A percentile compares a stretch with the other conserved stretches of the same genome.
phyloP scores from a whole-genome alignment of 1,140 invertebrate genomes.

The Cydia pomonella region DNA sequence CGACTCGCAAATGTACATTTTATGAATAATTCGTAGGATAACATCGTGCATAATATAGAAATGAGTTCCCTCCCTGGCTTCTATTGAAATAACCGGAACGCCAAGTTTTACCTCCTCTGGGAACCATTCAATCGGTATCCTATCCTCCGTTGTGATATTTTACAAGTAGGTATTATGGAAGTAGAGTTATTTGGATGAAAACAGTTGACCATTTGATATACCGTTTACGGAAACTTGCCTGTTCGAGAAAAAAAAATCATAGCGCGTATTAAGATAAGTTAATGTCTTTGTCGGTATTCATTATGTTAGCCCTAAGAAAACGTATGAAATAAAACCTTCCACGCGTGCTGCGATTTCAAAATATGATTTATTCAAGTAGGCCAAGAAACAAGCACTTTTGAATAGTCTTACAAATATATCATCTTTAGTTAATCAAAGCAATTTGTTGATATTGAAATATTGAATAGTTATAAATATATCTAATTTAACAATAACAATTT shows the following conservation, averaged over 20 bases:
- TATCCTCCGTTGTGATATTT: constrained; percentile 1
- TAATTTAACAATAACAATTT: no score
- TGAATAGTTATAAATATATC: no score
- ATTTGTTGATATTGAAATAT: no score
- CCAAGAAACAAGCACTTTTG: no score
- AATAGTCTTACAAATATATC: no score
- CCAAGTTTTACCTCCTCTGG: constrained; percentile 1
- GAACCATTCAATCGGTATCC: constrained; percentile 18
- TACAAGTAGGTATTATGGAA: background rate
- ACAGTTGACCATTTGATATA: constrained; percentile 6
- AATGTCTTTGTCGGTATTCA: background rate
- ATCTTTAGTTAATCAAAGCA: no score
- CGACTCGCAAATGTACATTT: constrained; percentile 11
- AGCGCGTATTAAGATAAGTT: no score
- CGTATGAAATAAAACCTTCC: no score
- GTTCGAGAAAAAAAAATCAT: no score
- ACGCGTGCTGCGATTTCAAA: no score
- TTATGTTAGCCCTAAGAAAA: no score
- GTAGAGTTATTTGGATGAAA: constrained; percentile 26
- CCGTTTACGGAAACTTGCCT: background rate
- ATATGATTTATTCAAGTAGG: no score
- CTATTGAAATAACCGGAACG: background rate
- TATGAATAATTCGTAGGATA: constrained; percentile 20
- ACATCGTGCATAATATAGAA: constrained; percentile 19
- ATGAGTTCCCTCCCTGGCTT: background rate